Base-by-base conservation (phyloP, 2,113 vertebrate genomes). In the Crotalus helleri region DNA sequence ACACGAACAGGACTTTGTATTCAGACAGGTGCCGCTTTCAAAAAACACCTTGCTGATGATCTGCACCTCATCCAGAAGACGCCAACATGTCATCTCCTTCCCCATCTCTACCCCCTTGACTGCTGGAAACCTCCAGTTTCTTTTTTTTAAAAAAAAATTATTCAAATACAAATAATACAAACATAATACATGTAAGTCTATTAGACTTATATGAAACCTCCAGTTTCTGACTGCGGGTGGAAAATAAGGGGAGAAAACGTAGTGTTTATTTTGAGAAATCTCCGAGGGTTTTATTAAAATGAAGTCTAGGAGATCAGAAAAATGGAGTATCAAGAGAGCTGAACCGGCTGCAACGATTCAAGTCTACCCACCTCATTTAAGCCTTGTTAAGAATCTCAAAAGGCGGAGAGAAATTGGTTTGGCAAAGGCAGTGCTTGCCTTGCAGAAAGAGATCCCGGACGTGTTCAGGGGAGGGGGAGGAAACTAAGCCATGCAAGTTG, bases 251-350 rank as follows among this genome's bases (percentile, higher is more conserved):
- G 6, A 7, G 69, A 33, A 33, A 74, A 89, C 3, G 39, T 29
- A 5, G 44, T 13, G 3, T 57, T 74, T 81, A 93, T 93, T 91
- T 90, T 51, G 85, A 59, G 92, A 91, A 85, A 44, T 89, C 90
- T 91, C 61, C 29, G 8, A 53, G 85, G 86, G 93, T 64, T 57
- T 93, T 85, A 91, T 93, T 93, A 88, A 93, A 64, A 89, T 64
- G 91, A 93, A 93, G 88, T 89, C 74, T 55, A 85, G 93, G 59
- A 93, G 91, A 88, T 93, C 26, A 91, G 86, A 81, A 23, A 0
- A 51, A 44, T 39, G 64, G 55, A 21, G 49, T 86, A 81, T 81
- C 90, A 58, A 33, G 21, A 57, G 93, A 93, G 90, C 86, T 57
- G 51, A 91, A 91, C 85, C 39, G 46, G 90, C 81, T 61, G 81